Evolutionary conservation across 2,888 invertebrate species (phyloP).

Genomic region (Caprella mutica): DNA sequence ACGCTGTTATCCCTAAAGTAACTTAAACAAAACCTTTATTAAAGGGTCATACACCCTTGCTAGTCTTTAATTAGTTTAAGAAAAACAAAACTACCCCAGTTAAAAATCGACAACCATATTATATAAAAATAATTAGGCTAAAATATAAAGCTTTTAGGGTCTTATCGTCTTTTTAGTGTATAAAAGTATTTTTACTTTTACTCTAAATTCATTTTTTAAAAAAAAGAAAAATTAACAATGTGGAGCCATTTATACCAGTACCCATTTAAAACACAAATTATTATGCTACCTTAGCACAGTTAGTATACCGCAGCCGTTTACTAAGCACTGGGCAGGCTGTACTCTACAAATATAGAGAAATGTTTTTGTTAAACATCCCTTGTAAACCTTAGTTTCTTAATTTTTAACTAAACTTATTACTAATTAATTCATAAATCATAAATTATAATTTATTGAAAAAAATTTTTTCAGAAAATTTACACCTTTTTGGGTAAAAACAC

Average conservation of each 20-base stretch:
- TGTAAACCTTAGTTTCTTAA: not conserved
- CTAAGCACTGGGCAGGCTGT: too few relatives aligned
- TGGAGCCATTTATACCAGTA: conserved; percentile 65
- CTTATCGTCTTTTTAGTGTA: conserved; percentile 59
- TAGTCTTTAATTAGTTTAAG: conserved; percentile 27
- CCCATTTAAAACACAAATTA: conserved; percentile 66
- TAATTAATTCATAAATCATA: not conserved
- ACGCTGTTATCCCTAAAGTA: conserved; percentile 78
- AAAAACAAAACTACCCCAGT: conserved; percentile 52
- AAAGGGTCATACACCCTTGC: conserved; percentile 47
- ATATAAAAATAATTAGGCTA: conserved; percentile 39
- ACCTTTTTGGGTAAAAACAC: too few relatives aligned
- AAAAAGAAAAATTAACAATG: conserved; percentile 53
- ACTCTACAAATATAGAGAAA: conserved; percentile 59
- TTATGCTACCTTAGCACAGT: conserved; percentile 73
- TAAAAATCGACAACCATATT: conserved; percentile 44
- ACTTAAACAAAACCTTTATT: conserved; percentile 55
- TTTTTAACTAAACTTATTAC: not conserved
- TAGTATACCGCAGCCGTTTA: conserved; percentile 68
- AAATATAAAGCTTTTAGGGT: conserved; percentile 58
- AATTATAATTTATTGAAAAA: not conserved
- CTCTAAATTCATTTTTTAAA: conserved; percentile 48
- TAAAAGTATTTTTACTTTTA: conserved; percentile 56
- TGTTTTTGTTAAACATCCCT: conserved; percentile 62
- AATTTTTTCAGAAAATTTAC: too few relatives aligned